A percentile compares a stretch with the other conserved stretches of the same genome.
Evolutionary conservation across 2,888 invertebrate species (phyloP).

Genomic region (Eristalinus sepulchralis): DNA sequence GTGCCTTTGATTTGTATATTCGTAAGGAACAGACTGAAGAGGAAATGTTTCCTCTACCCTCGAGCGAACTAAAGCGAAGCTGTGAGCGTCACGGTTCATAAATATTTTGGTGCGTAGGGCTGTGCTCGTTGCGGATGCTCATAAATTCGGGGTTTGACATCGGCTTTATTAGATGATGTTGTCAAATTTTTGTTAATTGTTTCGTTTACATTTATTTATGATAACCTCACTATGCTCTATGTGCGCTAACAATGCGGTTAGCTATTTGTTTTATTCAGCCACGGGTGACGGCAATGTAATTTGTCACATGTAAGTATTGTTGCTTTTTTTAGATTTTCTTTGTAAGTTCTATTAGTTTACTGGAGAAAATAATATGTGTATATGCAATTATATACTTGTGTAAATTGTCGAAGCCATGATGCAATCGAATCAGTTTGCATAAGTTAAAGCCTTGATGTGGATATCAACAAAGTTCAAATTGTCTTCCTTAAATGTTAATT

Average conservation of each 20-base stretch:
- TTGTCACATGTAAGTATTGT: conserved; percentile 42
- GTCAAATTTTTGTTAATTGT: conserved; percentile 71
- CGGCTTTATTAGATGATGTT: conserved; percentile 68
- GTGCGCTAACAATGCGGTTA: conserved; percentile 60
- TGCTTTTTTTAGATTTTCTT: background rate
- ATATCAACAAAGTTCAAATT: no score
- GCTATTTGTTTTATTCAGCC: conserved; percentile 67
- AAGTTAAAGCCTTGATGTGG: no score
- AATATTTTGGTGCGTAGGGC: conserved; percentile 60
- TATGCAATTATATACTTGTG: no score
- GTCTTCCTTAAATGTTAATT: no score
- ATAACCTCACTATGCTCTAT: conserved; percentile 43
- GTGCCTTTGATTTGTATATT: conserved; percentile 50
- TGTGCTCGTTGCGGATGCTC: conserved; percentile 66
- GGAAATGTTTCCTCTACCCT: conserved; percentile 49
- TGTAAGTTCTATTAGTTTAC: background rate
- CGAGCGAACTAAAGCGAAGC: conserved; percentile 9
- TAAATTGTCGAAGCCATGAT: no score
- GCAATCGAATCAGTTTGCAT: no score
- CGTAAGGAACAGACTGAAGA: conserved; percentile 25
- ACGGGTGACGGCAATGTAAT: conserved; percentile 65
- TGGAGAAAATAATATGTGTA: no score
- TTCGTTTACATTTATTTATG: conserved; percentile 64
- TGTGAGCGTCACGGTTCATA: conserved; percentile 67
- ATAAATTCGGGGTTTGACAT: conserved; percentile 64